Evolutionary conservation across 2,888 invertebrate genomes (phyloP).

Genomic region (Pediacus dermestoides): DNA sequence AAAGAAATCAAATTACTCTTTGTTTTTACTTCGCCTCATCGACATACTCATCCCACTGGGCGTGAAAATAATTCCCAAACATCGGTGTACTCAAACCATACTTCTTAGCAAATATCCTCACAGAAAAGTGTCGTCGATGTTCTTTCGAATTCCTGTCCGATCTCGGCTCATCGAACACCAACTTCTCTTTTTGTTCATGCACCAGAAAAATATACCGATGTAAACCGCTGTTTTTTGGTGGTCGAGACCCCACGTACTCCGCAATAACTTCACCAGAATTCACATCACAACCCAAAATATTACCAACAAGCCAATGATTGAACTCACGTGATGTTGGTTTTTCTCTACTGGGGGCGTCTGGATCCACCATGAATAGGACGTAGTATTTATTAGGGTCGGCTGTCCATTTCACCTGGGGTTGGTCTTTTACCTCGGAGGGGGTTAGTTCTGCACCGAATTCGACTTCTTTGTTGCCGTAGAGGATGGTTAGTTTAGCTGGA

Average conservation of each 20-base stretch:
- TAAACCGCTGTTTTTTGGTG: conserved; percentile 67
- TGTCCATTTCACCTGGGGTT: conserved; percentile 64
- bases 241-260: conserved; percentile 80
- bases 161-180: conserved; percentile 39
- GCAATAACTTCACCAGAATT: conserved; percentile 69
- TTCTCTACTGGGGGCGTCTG: conserved; percentile 84
- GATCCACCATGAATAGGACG: conserved; percentile 67
- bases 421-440: conserved; percentile 67
- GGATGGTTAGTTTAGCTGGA: conserved; percentile 50
- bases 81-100: background rate
- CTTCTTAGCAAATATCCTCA: background rate
- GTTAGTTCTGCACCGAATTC: conserved; percentile 65
- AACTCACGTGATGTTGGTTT: conserved; percentile 73
- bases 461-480: conserved; percentile 53
- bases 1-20: too few relatives aligned
- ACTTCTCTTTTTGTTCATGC: conserved; percentile 42
- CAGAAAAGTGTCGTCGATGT: background rate
- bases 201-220: conserved; percentile 71
- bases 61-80: background rate
- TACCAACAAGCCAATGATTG: conserved; percentile 84
- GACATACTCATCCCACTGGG: background rate
- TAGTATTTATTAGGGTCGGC: conserved; percentile 61
- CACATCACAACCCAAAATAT: conserved; percentile 73
- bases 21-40: too few relatives aligned
- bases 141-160: conserved; percentile 24